These are phyloP conservation scores for Mobula hypostoma DNA, from an alignment of 2,113 vertebrate genomes.

Conservation along the genomic window DNA sequence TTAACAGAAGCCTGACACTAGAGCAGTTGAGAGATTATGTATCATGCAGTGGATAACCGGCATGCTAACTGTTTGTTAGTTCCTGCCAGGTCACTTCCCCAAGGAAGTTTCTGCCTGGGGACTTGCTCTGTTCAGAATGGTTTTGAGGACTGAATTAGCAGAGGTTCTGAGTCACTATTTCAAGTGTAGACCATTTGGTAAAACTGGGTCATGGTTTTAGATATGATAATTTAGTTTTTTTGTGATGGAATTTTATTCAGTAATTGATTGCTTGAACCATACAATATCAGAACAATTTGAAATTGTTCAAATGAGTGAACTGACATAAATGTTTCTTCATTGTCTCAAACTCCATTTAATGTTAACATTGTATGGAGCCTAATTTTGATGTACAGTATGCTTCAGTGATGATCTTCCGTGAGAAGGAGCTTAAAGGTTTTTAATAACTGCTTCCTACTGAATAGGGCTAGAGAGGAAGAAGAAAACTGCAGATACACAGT, in stretches of 20 bases:
- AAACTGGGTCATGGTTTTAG: neutral
- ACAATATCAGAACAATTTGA: neutral
- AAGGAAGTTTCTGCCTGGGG: too few relatives aligned
- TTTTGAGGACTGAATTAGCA: too few relatives aligned
- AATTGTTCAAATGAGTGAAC: neutral
- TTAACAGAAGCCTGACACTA: too few relatives aligned
- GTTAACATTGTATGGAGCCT: neutral
- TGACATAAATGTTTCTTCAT: neutral
- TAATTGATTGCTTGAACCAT: too few relatives aligned
- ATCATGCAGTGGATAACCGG: too few relatives aligned
- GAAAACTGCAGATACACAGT: neutral
- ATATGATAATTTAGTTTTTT: too few relatives aligned
- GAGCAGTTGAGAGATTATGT: too few relatives aligned
- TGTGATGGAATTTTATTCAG: too few relatives aligned
- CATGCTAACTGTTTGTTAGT: too few relatives aligned
- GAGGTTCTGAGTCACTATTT: neutral
- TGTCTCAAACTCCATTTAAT: neutral
- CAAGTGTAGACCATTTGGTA: neutral
- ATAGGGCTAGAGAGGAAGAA: neutral
- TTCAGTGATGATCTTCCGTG: neutral
- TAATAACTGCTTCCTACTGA: neutral
- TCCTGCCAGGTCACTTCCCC: too few relatives aligned
- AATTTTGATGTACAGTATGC: neutral
- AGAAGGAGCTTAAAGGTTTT: neutral
- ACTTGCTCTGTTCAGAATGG: too few relatives aligned